Evolutionary conservation across 2,113 vertebrate genomes (phyloP).

Genomic region (Sardina pilchardus): DNA sequence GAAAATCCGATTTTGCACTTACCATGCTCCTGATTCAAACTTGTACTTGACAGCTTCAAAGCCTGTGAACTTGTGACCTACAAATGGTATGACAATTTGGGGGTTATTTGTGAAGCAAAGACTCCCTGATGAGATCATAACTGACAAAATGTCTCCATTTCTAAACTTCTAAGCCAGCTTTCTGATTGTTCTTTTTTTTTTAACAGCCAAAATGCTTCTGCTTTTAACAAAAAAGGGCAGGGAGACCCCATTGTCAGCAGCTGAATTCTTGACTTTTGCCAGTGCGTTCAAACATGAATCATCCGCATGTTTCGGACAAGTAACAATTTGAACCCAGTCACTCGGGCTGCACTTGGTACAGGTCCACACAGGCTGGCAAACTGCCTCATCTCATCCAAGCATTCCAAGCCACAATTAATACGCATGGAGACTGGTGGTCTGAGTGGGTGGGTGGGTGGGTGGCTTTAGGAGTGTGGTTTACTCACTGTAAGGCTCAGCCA

Average conservation of each 20-base stretch:
- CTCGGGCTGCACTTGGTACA: background rate
- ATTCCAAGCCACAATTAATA: conserved; percentile 17
- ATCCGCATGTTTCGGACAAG: background rate
- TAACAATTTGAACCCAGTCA: background rate
- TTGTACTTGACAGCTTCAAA: conserved; percentile 90
- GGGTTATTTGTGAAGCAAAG: background rate
- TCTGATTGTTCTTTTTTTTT: background rate
- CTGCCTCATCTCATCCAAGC: background rate
- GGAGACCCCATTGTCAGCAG: background rate
- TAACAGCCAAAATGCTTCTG: background rate
- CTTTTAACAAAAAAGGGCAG: background rate
- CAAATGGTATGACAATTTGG: conserved; percentile 30
- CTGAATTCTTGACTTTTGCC: background rate
- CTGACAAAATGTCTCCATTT: too few species aligned
- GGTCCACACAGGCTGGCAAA: conserved; percentile 10
- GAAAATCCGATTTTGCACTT: conserved; percentile 53
- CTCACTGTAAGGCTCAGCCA: conserved; percentile 85
- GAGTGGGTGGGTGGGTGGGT: background rate
- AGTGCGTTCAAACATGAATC: background rate
- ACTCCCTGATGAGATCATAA: background rate
- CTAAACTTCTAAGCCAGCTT: too few species aligned
- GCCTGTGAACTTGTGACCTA: conserved; percentile 82
- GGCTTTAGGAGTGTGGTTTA: conserved; percentile 17
- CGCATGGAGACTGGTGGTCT: background rate
- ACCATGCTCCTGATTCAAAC: conserved; percentile 95